Base-by-base conservation (phyloP, 2,888 invertebrate genomes). In the Orthosia cruda region DNA sequence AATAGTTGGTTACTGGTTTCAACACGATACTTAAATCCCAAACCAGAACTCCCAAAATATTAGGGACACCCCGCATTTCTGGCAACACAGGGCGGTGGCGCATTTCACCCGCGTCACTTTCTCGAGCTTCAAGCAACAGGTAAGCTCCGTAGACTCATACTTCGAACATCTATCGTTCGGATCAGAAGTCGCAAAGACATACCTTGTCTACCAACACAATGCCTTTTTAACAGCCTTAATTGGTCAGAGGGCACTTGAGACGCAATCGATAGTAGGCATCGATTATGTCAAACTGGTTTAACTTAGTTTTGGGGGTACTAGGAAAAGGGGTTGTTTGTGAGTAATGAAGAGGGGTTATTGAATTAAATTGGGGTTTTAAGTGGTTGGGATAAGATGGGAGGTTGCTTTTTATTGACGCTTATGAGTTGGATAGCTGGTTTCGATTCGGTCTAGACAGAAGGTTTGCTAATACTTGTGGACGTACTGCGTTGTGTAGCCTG, bases 101-200 rank as follows among this genome's bases (percentile, higher is more conserved):
- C 93, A 93, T 90, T 92, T 93, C 87, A 87, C 90, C 80, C 92
- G 91, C 91, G 92, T 94, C 94, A 94, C 93, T 95, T 94, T 95
- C 94, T 93, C 92, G 90, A 90, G 90, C 88, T 92, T 83, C 85
- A 86, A 95, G 95, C 96, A 96, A 96, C 96, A 96, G 96, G 96
- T 96, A 95, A 91, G 93, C 94, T 92, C 93, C 92, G 89, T 81
- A 88, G 74, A 77, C 68, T 72, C 79, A 81, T 76, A 54, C 62
- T 76, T 81, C 20, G 81, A 64, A 84, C 63, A 71, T 78, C 77
- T 74, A 59, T 71, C 72, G 54, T 23, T 45, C 20, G 20, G 40
- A 55, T 62, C 55, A 61, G 55, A 64, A 89, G 89, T 88, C 88
- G 89, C 86, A 90, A 92, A 89, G 84, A 85, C 26, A 89, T 90